phyloP scores from a whole-genome alignment of 2,797 vertebrate species.

The Gadopsis marmoratus region DNA sequence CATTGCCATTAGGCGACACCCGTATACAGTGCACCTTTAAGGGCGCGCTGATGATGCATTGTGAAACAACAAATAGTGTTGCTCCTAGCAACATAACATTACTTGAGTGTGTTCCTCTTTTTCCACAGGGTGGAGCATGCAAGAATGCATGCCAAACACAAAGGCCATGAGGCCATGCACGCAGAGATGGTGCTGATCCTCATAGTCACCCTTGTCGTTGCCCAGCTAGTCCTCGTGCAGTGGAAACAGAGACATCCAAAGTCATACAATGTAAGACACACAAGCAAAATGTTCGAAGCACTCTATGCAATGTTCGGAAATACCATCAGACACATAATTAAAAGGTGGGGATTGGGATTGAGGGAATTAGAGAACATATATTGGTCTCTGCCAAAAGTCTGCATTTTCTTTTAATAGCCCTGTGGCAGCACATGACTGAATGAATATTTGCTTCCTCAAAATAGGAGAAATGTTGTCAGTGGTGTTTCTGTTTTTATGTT shows the following conservation, averaged over 20 bases:
- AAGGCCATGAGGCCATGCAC: conserved; percentile 98
- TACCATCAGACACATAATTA: background rate
- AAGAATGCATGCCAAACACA: conserved; percentile 97
- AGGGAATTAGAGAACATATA: background rate
- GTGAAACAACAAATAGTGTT: background rate
- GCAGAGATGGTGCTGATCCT: conserved; percentile 99
- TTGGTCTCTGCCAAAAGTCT: background rate
- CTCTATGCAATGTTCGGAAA: background rate
- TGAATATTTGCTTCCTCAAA: background rate
- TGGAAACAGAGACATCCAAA: conserved; percentile 98
- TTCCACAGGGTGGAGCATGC: conserved; percentile 93
- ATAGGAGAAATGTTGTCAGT: background rate
- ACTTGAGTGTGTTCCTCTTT: conserved; percentile 41
- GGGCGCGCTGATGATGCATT: background rate
- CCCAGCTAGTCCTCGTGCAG: conserved; percentile 96
- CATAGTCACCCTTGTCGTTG: conserved; percentile 95
- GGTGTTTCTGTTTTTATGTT: background rate
- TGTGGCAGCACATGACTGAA: background rate
- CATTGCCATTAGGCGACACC: background rate
- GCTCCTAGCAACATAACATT: background rate
- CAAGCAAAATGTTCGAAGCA: background rate
- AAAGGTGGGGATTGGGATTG: background rate
- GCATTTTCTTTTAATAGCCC: background rate
- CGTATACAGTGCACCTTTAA: background rate
- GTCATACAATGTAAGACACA: conserved; percentile 96